Evolutionary conservation across 2,888 invertebrate species (phyloP), one percentile per base, ranked within the genome.

Genomic region (Sialis fuliginosa): DNA sequence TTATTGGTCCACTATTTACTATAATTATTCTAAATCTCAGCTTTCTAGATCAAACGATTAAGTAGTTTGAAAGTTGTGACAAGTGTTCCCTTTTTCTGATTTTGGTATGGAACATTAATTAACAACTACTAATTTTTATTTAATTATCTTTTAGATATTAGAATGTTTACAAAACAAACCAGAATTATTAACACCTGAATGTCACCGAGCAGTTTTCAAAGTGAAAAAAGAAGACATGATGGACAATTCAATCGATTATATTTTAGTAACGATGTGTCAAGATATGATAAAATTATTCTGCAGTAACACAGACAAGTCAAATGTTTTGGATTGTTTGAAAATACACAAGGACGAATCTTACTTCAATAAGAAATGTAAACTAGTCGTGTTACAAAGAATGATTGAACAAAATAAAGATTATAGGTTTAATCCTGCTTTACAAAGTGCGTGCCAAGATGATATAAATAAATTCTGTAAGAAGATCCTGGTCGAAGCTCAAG

Each of bases 361-460:
- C 13, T 93, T 93, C 64, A 86, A 87, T 60, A 75, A 79, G 48
- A 81, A 81, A 52, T 96, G 95, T 60, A 81, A 83, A 59, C 68
- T 78, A 47, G 76, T 92, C 12, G 82, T 95, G n/a, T 73, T 86
- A 1, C 82, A 85, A 59, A 75, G 93, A 54, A 82, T 92, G 77
- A 81, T 89, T 52, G 88, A 91, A 62, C 89, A 89, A 63, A 88
- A 87, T 59, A 77, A 81, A 49, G 95, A 96, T 66, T 89, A 85
- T 58, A 77, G 92, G 50, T 79, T 95, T 51, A 92, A 95, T 67
- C 86, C 85, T 4, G 76, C 81, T 22, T 69, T 96, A 48, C 82
- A 85, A 61, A 75, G 76, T 55, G 78, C 83, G 9, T 96, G 96
- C 60, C 76, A 77, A 53, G 62, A 69, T 51, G 95, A 95, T 61